These are phyloP conservation scores for Trigoniulus corallinus DNA, from an alignment of 1,140 invertebrate species.

Conservation along the genomic window DNA sequence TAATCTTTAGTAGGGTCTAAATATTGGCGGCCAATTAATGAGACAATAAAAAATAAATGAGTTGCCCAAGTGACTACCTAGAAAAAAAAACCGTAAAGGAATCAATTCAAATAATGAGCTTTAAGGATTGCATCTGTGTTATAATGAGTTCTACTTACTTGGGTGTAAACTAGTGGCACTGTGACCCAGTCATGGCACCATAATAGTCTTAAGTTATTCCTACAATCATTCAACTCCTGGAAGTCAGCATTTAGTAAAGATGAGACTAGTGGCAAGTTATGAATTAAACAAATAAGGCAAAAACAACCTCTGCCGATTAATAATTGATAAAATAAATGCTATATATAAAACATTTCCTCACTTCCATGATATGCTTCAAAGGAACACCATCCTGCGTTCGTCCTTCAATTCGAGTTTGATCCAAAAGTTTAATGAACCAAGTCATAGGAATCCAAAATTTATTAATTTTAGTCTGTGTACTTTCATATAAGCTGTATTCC, in stretches of 20 bases:
- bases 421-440: constrained; percentile 80
- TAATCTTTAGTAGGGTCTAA: constrained; percentile 20
- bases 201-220: constrained; percentile 23
- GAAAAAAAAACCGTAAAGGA: not conserved
- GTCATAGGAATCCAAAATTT: constrained; percentile 86
- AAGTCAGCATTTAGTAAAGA: not conserved
- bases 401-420: constrained; percentile 59
- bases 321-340: not conserved
- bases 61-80: constrained; percentile 28
- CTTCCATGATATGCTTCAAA: constrained; percentile 7
- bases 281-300: not conserved
- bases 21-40: constrained; percentile 20
- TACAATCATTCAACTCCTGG: constrained; percentile 23
- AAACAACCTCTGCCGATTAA: not conserved
- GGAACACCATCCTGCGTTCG: constrained; percentile 45
- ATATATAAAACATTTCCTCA: not conserved
- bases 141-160: constrained; percentile 18
- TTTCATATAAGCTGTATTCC: constrained; percentile 73
- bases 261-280: not conserved
- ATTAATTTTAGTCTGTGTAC: constrained; percentile 73
- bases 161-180: constrained; percentile 30
- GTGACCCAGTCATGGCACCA: constrained; percentile 32
- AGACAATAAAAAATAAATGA: constrained; percentile 32
- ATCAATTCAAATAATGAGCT: not conserved
- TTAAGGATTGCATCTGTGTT: not conserved